A percentile compares a stretch with the other conserved stretches of the same genome.
These are phyloP conservation scores for Eudyptes chrysolophus DNA, from an alignment of 2,113 vertebrate genomes.

Conservation along the genomic window DNA sequence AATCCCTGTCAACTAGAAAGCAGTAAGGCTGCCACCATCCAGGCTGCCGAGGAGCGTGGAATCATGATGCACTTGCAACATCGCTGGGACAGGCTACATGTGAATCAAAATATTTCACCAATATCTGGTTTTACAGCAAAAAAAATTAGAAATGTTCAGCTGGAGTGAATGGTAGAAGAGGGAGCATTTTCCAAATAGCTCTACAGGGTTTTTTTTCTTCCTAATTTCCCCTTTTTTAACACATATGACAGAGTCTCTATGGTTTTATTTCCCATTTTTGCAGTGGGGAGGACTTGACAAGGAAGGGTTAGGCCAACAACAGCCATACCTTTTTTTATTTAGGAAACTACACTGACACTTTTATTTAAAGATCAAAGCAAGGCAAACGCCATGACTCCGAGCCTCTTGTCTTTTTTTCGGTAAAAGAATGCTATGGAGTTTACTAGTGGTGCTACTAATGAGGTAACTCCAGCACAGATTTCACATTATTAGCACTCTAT, in stretches of 20 bases:
- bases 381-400: constrained; percentile 4
- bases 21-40: not conserved
- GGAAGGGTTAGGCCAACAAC: not conserved
- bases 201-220: not conserved
- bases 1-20: not conserved
- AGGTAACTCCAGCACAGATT: constrained; percentile 52
- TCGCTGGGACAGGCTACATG: not conserved
- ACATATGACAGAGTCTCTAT: not conserved
- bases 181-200: not conserved
- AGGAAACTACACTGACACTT: constrained; percentile 3
- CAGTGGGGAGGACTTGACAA: not conserved
- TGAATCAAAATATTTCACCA: not conserved
- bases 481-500: constrained; percentile 46
- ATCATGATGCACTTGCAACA: not conserved
- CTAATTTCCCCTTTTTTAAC: not conserved
- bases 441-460: constrained; percentile 38
- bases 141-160: not conserved
- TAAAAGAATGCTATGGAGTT: constrained; percentile 7
- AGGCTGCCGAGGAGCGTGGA: not conserved
- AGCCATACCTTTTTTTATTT: not conserved
- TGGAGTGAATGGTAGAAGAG: not conserved
- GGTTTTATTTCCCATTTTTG: not conserved
- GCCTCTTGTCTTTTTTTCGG: not conserved
- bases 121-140: not conserved
- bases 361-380: constrained; percentile 50